These are phyloP conservation scores for Crenichthys baileyi DNA, from an alignment of 2,797 vertebrate genomes.

Conservation along the genomic window DNA sequence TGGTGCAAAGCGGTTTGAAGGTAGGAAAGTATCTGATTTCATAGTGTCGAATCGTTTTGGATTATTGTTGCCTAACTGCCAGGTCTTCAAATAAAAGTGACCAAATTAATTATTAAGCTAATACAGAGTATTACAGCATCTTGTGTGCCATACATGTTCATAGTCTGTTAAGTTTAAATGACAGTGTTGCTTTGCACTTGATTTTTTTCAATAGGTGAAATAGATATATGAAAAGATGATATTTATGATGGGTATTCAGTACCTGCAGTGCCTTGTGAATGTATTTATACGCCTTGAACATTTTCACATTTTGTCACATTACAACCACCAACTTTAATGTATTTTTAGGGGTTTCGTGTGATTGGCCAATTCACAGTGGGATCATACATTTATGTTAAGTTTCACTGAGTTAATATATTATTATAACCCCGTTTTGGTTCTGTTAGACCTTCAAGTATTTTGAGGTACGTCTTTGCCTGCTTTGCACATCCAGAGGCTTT, in stretches of 20 bases:
- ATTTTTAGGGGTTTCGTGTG: too few relatives aligned
- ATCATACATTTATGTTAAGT: too few relatives aligned
- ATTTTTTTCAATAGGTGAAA: constrained; percentile 1
- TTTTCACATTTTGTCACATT: not conserved
- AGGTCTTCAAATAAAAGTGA: constrained; percentile 34
- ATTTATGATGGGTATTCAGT: not conserved
- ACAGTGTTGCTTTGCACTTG: constrained; percentile 11
- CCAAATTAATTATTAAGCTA: constrained; percentile 20
- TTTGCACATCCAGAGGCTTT: too few relatives aligned
- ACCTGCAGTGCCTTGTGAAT: not conserved
- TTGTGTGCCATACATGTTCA: not conserved
- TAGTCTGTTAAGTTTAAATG: constrained; percentile 19
- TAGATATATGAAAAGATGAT: not conserved
- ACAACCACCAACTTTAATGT: not conserved
- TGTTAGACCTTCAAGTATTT: too few relatives aligned
- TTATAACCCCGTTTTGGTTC: too few relatives aligned
- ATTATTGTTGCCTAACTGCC: constrained; percentile 28
- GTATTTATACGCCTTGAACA: not conserved
- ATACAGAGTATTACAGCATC: too few relatives aligned
- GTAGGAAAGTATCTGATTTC: constrained; percentile 74
- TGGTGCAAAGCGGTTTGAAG: constrained; percentile 98
- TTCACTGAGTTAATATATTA: too few relatives aligned
- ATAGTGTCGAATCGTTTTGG: constrained; percentile 1
- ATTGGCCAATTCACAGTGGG: too few relatives aligned
- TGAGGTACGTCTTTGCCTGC: too few relatives aligned